A percentile compares a stretch with the other conserved stretches of the same genome.
Conservation (phyloP, 2,888 invertebrate species). For the Chalcis sispes region DNA sequence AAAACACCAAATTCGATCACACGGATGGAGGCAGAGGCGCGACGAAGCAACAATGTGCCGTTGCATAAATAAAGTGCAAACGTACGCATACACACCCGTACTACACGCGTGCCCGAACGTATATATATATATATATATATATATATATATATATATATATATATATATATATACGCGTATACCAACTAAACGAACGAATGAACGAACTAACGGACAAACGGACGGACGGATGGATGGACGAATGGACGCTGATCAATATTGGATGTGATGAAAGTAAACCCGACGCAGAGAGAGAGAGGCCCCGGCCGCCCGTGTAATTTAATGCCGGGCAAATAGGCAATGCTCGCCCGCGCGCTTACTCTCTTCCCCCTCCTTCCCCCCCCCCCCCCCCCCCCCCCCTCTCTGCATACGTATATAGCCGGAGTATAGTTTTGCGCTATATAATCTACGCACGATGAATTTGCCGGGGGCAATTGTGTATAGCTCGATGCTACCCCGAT, state of each 20-base stretch:
- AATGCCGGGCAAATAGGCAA: constrained; percentile 72
- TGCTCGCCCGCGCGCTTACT: constrained; percentile 55
- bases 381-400: no score
- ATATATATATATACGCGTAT: neutral
- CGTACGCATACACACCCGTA: constrained; percentile 53
- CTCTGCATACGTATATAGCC: no score
- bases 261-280: constrained; percentile 73
- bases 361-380: no score
- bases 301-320: constrained; percentile 70
- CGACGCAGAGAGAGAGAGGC: constrained; percentile 36
- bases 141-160: no score
- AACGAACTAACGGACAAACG: no score
- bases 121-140: no score
- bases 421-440: constrained; percentile 67
- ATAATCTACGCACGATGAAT: constrained; percentile 72
- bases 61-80: constrained; percentile 69
- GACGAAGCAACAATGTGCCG: constrained; percentile 63
- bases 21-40: no score
- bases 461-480: constrained; percentile 60
- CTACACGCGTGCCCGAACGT: no score
- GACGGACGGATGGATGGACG: neutral
- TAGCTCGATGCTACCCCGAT: neutral
- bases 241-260: constrained; percentile 68
- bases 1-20: no score
- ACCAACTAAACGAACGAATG: neutral